phyloP scores from a whole-genome alignment of 2,113 vertebrate genomes.

The Entelurus aequoreus region DNA sequence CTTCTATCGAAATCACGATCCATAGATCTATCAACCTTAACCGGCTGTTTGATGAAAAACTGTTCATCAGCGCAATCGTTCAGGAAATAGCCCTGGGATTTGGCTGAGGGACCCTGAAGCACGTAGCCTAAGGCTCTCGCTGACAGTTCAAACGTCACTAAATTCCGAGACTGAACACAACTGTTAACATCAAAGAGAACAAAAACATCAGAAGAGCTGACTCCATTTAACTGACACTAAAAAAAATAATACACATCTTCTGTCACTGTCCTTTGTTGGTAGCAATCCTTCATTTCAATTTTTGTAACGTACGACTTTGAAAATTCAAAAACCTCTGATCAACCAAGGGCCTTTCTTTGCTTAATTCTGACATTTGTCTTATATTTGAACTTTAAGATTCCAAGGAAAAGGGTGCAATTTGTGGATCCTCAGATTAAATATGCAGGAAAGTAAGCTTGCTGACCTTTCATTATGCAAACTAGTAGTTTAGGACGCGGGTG shows the following conservation, averaged over 20 bases:
- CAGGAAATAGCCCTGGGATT: conserved; percentile 1
- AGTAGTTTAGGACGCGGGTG: neutral
- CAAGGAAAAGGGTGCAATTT: neutral
- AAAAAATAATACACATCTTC: neutral
- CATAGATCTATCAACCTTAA: conserved; percentile 5
- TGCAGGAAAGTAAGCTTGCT: neutral
- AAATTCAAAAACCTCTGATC: neutral
- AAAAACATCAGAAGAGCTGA: neutral
- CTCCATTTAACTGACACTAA: too few relatives aligned
- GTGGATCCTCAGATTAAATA: neutral
- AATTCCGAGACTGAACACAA: neutral
- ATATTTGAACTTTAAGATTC: neutral
- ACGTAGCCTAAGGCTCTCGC: neutral
- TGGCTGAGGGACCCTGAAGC: neutral
- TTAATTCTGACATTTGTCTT: neutral
- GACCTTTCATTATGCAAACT: neutral
- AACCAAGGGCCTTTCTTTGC: neutral
- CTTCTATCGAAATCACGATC: neutral
- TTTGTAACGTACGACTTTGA: neutral
- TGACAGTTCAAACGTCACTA: neutral
- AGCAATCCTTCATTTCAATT: too few relatives aligned
- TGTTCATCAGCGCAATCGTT: conserved; percentile 3
- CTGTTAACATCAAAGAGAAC: neutral
- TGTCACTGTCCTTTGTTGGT: neutral
- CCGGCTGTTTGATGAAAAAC: neutral